Base-by-base conservation (phyloP, 53 echinoderm and acorn worm genomes). In the Henricia sp. region DNA sequence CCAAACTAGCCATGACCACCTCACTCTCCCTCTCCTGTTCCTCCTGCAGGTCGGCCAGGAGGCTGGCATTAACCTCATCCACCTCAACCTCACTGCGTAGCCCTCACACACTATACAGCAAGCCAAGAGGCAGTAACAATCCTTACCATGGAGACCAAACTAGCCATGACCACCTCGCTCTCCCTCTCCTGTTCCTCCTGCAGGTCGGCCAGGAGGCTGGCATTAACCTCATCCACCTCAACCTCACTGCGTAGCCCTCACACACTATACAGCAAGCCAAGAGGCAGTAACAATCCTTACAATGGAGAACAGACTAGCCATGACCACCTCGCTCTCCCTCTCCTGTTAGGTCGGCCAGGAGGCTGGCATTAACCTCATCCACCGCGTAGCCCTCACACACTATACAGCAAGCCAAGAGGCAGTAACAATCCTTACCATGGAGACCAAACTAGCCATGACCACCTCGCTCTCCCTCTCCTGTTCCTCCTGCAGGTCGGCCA, bases 111-210 rank as follows among this genome's bases (percentile, higher is more conserved):
- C n/a, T n/a, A n/a, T n/a, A n/a, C n/a, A n/a, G n/a, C n/a, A n/a
- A n/a, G n/a, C n/a, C n/a, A n/a, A n/a, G n/a, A n/a, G n/a, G n/a
- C n/a, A n/a, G n/a, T n/a, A n/a, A n/a, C 21, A 3, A 54, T 34
- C 13, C 89, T 92, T 50, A 96, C 96, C 94, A 93, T 90, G 11
- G 89, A 70, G 20, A 75, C 89, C 34, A 96, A 87, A 24, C 85
- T 89, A 33, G 82, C 72, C 74, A 97, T 82, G 59, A 92, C 59
- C 69, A 90, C 74, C 37, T 97, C 97, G n/a, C 89, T 83, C 88
- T 97, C 97, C 57, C 74, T 92, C 36, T 90, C 97, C 35, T 97
- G 97, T 32, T 88, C 92, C 53, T 90, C 91, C 74, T 97, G 97
- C 8, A 97, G 92, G 60, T 97, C 92, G 37, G 94, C 92, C 51